Evolutionary conservation across 2,888 invertebrate genomes (phyloP), one percentile per base, ranked within the genome.

Genomic region (Cepaea hortensis): DNA sequence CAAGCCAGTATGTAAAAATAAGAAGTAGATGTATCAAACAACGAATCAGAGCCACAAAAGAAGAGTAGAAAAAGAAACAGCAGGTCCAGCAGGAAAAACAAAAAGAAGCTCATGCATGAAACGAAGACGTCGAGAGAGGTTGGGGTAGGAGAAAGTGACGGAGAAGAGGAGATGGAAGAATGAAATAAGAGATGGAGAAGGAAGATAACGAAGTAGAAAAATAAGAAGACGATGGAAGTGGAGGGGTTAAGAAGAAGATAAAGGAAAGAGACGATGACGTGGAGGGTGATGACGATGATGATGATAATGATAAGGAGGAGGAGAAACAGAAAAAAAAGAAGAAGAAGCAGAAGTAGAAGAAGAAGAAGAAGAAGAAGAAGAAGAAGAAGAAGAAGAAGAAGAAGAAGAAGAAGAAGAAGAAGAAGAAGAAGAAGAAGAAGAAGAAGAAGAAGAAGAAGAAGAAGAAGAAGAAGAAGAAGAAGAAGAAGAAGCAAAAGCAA

Each of bases 281-380:
- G 55, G 55, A 55, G 55, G n/a, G 4, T 15, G 55, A 55, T 15
- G 55, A 55, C 11, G 55, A 55, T 15, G 18, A 68, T 23, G 15
- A 68, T 23, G 15, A 62, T 20, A 46, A 68, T 65, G 13, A 68
- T 65, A 15, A 68, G 81, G 13, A 65, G 85, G n/a, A 79, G 85
- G n/a, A 79, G 85, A 61, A 79, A 77, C 13, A 79, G 85, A 46
- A 79, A 77, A 46, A 79, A 77, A 46, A 79, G 85, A 23, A 79
- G 85, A 61, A 79, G 85, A 61, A 79, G 85, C 4, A 79, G 85
- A 46, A 79, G 85, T 5, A 79, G 85, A 46, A 72, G 81, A 62
- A 85, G 85, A 73, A 81, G 85, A 61, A 81, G 85, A 6, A 81
- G 85, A 73, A 81, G 85, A 73, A 81, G 85, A 62, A 81, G 85